Evolutionary conservation across 1,140 invertebrate genomes (phyloP).

Genomic region (Drosophila orosa): DNA sequence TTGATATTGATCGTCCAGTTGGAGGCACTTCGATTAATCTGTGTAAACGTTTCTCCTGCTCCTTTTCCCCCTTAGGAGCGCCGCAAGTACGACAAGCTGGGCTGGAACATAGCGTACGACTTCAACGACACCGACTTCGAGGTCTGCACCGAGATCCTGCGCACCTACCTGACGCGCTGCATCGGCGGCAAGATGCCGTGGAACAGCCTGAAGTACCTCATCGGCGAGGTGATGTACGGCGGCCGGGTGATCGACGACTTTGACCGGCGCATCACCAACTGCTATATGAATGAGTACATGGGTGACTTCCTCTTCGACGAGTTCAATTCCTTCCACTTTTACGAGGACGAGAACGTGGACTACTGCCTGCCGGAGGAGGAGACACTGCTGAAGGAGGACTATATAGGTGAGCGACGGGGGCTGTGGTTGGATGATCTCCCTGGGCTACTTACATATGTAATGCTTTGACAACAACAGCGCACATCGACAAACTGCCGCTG

Average conservation of each 20-base stretch:
- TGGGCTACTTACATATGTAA: slow-evolving; percentile 62
- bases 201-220: slow-evolving; percentile 95
- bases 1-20: slow-evolving; percentile 71
- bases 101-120: slow-evolving; percentile 97
- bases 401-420: slow-evolving; percentile 86
- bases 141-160: slow-evolving; percentile 92
- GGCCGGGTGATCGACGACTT: slow-evolving; percentile 95
- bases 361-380: slow-evolving; percentile 91
- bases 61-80: slow-evolving; percentile 87
- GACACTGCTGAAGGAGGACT: slow-evolving; percentile 87
- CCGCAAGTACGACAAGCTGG: slow-evolving; percentile 95
- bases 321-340: slow-evolving; percentile 96
- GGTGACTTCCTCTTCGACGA: slow-evolving; percentile 96
- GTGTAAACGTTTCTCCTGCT: slow-evolving; percentile 18
- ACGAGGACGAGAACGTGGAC: slow-evolving; percentile 89
- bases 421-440: slow-evolving; percentile 6
- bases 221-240: slow-evolving; percentile 97
- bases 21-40: slow-evolving; percentile 60
- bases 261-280: slow-evolving; percentile 92
- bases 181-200: slow-evolving; percentile 89
- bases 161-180: slow-evolving; percentile 92
- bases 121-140: slow-evolving; percentile 96
- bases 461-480: slow-evolving; percentile 71
- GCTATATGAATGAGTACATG: slow-evolving; percentile 97
- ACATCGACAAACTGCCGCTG: slow-evolving; percentile 89